A percentile compares a stretch with the other conserved stretches of the same genome.
These are phyloP conservation scores for Creontiades dilutus DNA, from an alignment of 2,888 invertebrate species.

Conservation along the genomic window DNA sequence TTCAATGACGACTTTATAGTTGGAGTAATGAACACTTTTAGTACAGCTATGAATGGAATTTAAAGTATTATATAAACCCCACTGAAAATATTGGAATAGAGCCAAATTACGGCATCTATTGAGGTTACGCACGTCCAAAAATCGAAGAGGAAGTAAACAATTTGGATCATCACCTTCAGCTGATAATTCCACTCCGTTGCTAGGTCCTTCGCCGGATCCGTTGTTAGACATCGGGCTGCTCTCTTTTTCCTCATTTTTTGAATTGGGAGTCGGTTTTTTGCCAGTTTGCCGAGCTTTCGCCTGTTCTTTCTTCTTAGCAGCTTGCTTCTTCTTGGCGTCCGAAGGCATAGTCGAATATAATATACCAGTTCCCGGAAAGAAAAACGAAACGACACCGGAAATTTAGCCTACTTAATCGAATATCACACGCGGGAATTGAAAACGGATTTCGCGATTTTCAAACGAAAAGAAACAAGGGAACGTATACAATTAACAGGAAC, in stretches of 20 bases:
- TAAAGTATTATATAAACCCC: background rate
- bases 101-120: background rate
- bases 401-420: background rate
- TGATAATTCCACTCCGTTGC: conserved; percentile 81
- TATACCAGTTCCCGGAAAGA: background rate
- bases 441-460: too few species aligned
- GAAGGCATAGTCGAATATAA: conserved; percentile 91
- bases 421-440: background rate
- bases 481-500: background rate
- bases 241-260: conserved; percentile 81
- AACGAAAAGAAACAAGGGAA: background rate
- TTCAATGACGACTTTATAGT: too few species aligned
- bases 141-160: conserved; percentile 40
- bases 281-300: conserved; percentile 84
- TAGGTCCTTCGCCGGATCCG: conserved; percentile 78
- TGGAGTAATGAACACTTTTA: too few species aligned
- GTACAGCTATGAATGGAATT: background rate
- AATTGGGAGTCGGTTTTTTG: conserved; percentile 77
- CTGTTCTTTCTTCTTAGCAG: conserved; percentile 97
- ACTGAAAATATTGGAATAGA: background rate
- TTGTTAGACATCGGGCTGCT: conserved; percentile 79
- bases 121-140: conserved; percentile 56
- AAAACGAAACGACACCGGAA: conserved; percentile 5
- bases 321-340: conserved; percentile 98
- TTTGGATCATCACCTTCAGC: conserved; percentile 83